These are phyloP conservation scores for Hydropsyche betteni DNA, from an alignment of 2,888 invertebrate species.

Conservation along the genomic window DNA sequence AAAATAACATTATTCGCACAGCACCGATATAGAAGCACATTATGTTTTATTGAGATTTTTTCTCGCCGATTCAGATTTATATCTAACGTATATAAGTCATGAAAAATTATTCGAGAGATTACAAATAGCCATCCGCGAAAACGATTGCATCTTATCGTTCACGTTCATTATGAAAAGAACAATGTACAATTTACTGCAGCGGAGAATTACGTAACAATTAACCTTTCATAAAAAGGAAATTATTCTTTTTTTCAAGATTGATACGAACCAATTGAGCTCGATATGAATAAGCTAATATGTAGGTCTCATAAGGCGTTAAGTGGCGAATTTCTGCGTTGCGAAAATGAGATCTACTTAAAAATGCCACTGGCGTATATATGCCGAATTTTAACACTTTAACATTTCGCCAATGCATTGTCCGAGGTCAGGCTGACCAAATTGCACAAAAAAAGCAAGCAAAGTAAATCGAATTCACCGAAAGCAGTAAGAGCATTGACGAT, in stretches of 20 bases:
- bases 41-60: not conserved
- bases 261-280: too few species aligned
- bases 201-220: constrained; percentile 2
- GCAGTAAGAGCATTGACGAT: too few species aligned
- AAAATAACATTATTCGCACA: not conserved
- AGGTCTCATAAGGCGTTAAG: too few species aligned
- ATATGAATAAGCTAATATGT: too few species aligned
- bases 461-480: not conserved
- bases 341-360: constrained; percentile 3
- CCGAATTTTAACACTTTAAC: constrained; percentile 1
- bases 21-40: not conserved
- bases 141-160: constrained; percentile 1
- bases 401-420: constrained; percentile 17
- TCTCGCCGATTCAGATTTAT: not conserved
- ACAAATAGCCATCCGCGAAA: not conserved
- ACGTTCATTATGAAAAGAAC: not conserved
- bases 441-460: not conserved
- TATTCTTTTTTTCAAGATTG: not conserved
- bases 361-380: constrained; percentile 10
- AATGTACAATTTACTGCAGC: constrained; percentile 1
- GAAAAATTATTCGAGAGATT: constrained; percentile 3
- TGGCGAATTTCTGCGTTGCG: not conserved
- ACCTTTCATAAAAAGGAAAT: not conserved
- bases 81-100: not conserved
- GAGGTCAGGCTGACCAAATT: constrained; percentile 3